These are phyloP conservation scores for Drosophila borborema DNA, from an alignment of 2,888 invertebrate genomes.

Conservation along the genomic window DNA sequence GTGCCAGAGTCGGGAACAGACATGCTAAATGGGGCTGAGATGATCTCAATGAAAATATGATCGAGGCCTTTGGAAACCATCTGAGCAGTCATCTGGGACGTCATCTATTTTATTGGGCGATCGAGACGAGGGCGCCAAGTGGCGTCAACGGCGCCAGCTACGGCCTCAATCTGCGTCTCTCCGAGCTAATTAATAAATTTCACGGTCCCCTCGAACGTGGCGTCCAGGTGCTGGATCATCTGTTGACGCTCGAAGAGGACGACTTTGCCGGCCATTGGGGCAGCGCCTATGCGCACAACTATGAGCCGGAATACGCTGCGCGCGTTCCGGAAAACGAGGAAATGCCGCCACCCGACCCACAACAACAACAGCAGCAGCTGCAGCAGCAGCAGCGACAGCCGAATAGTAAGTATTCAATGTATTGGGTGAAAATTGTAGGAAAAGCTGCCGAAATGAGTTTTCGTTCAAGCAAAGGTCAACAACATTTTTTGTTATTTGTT, in stretches of 20 bases:
- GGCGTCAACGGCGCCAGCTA: conserved; percentile 75
- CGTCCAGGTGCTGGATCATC: conserved; percentile 88
- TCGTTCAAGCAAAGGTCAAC: conserved; percentile 55
- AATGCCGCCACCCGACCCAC: conserved; percentile 57
- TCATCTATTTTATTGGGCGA: conserved; percentile 88
- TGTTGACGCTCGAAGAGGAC: conserved; percentile 87
- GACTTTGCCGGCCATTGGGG: conserved; percentile 84
- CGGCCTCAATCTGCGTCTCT: conserved; percentile 87
- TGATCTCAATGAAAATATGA: conserved; percentile 80
- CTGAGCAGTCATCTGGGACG: conserved; percentile 86
- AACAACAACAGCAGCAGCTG: conserved; percentile 34
- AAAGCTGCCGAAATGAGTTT: conserved; percentile 36
- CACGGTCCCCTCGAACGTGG: conserved; percentile 85
- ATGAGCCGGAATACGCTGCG: conserved; percentile 78
- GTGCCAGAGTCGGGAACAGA: conserved; percentile 27
- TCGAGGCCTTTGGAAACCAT: conserved; percentile 84
- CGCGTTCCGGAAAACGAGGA: conserved; percentile 68
- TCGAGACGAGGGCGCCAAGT: conserved; percentile 80
- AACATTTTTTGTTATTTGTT: conserved; percentile 39
- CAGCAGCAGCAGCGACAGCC: conserved; percentile 26
- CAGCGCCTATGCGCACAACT: conserved; percentile 83
- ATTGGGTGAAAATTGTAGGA: conserved; percentile 38
- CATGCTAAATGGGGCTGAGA: conserved; percentile 48
- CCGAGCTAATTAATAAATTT: conserved; percentile 86
- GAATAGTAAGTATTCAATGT: conserved; percentile 48